These are phyloP conservation scores for Choloepus hoffmanni DNA, from an alignment of 2,113 vertebrate genomes.

Conservation along the genomic window DNA sequence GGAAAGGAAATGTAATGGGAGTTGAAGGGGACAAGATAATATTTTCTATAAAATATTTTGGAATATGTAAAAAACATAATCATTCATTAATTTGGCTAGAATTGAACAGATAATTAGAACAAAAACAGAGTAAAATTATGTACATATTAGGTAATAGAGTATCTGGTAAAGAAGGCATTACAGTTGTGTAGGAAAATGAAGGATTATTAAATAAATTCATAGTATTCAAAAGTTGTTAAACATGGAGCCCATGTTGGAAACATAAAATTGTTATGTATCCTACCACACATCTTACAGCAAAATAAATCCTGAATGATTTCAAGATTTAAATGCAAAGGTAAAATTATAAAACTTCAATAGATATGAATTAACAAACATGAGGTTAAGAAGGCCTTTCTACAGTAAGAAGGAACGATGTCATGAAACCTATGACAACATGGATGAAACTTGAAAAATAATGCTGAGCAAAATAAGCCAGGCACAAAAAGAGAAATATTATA, in stretches of 20 bases:
- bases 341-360: neutral
- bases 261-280: neutral
- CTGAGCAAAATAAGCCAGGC: no score
- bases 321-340: neutral
- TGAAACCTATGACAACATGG: no score
- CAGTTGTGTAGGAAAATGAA: neutral
- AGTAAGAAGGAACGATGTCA: no score
- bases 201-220: neutral
- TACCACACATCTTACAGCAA: neutral
- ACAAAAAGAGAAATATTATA: no score
- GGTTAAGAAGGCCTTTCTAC: no score
- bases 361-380: neutral
- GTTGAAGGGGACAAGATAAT: neutral
- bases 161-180: neutral
- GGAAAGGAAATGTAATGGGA: neutral
- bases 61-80: neutral
- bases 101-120: neutral
- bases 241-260: neutral
- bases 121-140: neutral
- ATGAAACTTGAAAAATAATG: no score
- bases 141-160: neutral
- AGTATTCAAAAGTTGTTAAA: neutral
- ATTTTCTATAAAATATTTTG: neutral
- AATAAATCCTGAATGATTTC: neutral
- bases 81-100: neutral